phyloP scores from a whole-genome alignment of 2,797 vertebrate species.

The Clarias fuscus region DNA sequence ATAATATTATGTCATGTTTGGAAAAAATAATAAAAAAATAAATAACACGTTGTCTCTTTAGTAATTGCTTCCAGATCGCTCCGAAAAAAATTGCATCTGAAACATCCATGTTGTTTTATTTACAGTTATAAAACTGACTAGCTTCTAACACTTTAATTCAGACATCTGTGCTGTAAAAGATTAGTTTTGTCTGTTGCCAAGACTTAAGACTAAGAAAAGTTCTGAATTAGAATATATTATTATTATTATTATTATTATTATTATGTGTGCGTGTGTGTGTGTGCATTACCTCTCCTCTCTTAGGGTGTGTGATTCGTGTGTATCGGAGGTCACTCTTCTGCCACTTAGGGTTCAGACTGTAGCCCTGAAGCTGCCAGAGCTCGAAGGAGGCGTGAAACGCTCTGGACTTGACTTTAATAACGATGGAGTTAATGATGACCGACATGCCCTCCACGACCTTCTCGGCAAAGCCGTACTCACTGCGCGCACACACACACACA shows the following conservation, averaged over 20 bases:
- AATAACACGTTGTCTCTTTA: too few relatives aligned
- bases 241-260: too few relatives aligned
- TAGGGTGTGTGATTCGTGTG: conserved; percentile 91
- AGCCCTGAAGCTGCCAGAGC: conserved; percentile 96
- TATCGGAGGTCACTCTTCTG: conserved; percentile 91
- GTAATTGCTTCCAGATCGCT: too few relatives aligned
- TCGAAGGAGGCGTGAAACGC: conserved; percentile 97
- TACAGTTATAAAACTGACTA: too few relatives aligned
- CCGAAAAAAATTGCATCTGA: too few relatives aligned
- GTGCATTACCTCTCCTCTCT: conserved; percentile 87
- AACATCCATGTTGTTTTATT: too few relatives aligned
- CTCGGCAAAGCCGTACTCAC: conserved; percentile 98
- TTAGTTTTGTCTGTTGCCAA: too few relatives aligned
- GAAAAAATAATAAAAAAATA: too few relatives aligned
- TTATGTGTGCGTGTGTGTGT: neutral
- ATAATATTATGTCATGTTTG: too few relatives aligned
- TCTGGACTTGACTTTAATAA: conserved; percentile 93
- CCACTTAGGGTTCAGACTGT: conserved; percentile 95
- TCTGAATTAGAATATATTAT: neutral
- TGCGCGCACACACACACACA: conserved; percentile 57
- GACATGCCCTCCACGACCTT: conserved; percentile 99
- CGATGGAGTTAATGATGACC: conserved; percentile 92
- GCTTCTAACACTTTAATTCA: too few relatives aligned
- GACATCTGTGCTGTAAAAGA: too few relatives aligned
- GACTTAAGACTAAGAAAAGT: neutral